A percentile compares a stretch with the other conserved stretches of the same genome.
phyloP scores from a whole-genome alignment of 92 coral and sea anemone species.

The Epizoanthus stellaris region DNA sequence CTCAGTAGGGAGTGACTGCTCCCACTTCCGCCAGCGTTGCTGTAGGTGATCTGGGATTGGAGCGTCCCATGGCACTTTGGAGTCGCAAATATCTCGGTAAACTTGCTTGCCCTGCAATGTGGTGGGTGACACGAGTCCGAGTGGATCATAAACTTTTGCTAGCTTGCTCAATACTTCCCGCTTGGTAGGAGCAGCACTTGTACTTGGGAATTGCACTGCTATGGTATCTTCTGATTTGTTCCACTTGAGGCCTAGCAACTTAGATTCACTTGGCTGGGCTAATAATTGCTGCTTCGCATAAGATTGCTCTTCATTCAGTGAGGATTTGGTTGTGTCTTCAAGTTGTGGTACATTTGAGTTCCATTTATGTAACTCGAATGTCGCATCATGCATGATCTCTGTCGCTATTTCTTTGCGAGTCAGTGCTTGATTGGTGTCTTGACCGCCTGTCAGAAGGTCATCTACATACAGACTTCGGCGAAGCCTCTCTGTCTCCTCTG shows the following conservation, averaged over 20 bases:
- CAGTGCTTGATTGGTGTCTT: slow-evolving; percentile 37
- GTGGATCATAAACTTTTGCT: slow-evolving; percentile 60
- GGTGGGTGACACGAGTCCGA: slow-evolving; percentile 49
- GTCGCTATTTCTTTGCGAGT: slow-evolving; percentile 32
- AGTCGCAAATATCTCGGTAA: slow-evolving; percentile 53
- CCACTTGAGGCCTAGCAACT: slow-evolving; percentile 59
- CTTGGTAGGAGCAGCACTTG: slow-evolving; percentile 45
- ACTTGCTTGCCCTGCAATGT: slow-evolving; percentile 56
- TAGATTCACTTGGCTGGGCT: slow-evolving; percentile 43
- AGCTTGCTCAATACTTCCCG: slow-evolving; percentile 52
- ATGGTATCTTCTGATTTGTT: slow-evolving; percentile 48
- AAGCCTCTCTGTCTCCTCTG: slow-evolving; percentile 38
- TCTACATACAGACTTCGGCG: slow-evolving; percentile 60
- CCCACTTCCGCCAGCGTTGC: slow-evolving; percentile 55
- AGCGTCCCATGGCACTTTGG: slow-evolving; percentile 60
- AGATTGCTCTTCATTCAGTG: slow-evolving; percentile 23
- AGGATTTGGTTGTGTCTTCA: slow-evolving; percentile 9
- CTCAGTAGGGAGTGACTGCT: slow-evolving; percentile 39
- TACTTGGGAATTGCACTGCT: slow-evolving; percentile 42
- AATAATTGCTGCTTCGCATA: slow-evolving; percentile 62
- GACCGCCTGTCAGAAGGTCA: slow-evolving; percentile 44
- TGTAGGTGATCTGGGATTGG: slow-evolving; percentile 15
- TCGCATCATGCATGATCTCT: slow-evolving; percentile 53
- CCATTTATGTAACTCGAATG: slow-evolving; percentile 55
- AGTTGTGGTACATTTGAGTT: slow-evolving; percentile 40